These are phyloP conservation scores for Syrmaticus mikado DNA, from an alignment of 2,113 vertebrate genomes.

Conservation along the genomic window DNA sequence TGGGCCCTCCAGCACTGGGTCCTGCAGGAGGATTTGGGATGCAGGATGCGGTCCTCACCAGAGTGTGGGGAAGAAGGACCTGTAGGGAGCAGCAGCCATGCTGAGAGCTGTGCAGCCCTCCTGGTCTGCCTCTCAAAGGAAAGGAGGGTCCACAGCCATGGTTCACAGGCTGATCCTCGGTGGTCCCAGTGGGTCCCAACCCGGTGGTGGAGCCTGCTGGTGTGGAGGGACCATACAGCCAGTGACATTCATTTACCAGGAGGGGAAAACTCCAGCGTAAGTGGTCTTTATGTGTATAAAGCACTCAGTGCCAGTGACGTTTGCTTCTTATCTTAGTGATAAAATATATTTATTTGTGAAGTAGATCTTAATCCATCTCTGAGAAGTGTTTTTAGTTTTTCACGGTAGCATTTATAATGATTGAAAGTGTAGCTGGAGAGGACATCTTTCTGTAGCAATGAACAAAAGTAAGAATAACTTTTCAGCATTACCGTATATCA, in stretches of 20 bases:
- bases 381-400: constrained; percentile 27
- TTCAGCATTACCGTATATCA: constrained; percentile 49
- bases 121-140: not conserved
- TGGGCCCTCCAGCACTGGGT: not conserved
- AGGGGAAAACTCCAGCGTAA: not conserved
- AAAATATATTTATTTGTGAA: constrained; percentile 45
- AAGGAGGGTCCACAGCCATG: not conserved
- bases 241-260: not conserved
- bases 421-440: constrained; percentile 32
- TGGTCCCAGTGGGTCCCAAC: not conserved
- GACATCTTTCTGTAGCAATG: constrained; percentile 19
- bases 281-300: not conserved
- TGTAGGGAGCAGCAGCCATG: rapidly evolving
- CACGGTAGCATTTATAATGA: constrained; percentile 34
- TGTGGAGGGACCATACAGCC: not conserved
- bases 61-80: not conserved
- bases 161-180: not conserved
- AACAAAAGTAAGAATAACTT: constrained; percentile 63
- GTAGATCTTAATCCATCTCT: constrained; percentile 33
- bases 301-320: not conserved
- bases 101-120: not conserved
- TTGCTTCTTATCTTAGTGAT: not conserved
- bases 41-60: not conserved
- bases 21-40: not conserved
- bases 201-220: not conserved